These are phyloP conservation scores for Nestor notabilis DNA, from an alignment of 2,113 vertebrate genomes.

Conservation along the genomic window DNA sequence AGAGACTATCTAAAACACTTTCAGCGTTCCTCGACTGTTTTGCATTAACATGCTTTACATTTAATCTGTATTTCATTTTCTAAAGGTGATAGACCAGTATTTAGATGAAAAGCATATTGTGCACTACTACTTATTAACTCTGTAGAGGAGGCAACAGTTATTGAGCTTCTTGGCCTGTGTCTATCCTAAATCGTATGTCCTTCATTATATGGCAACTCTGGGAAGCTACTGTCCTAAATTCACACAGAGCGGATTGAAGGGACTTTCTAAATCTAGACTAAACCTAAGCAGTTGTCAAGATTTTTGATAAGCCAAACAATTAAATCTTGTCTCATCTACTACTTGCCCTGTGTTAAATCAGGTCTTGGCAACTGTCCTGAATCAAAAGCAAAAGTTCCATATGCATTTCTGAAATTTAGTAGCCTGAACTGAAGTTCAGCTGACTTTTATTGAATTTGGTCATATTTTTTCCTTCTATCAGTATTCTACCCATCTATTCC, in stretches of 20 bases:
- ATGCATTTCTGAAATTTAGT: conserved; percentile 69
- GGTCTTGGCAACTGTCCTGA: conserved; percentile 31
- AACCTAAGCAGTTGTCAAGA: conserved; percentile 5
- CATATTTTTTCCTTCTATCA: conserved; percentile 59
- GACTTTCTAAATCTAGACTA: neutral
- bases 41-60: neutral
- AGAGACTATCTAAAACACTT: neutral
- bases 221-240: neutral
- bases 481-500: conserved; percentile 64
- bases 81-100: neutral
- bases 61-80: conserved; percentile 18
- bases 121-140: neutral
- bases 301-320: neutral
- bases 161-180: neutral
- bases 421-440: conserved; percentile 47
- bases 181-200: neutral
- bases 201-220: neutral
- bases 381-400: conserved; percentile 53
- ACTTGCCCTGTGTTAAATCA: neutral
- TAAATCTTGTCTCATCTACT: conserved; percentile 34
- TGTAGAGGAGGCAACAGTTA: neutral
- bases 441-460: conserved; percentile 65
- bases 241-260: neutral
- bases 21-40: neutral
- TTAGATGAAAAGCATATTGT: conserved; percentile 33